These are phyloP conservation scores for Meiosimyza decipiens DNA, from an alignment of 2,888 invertebrate species.

Conservation along the genomic window DNA sequence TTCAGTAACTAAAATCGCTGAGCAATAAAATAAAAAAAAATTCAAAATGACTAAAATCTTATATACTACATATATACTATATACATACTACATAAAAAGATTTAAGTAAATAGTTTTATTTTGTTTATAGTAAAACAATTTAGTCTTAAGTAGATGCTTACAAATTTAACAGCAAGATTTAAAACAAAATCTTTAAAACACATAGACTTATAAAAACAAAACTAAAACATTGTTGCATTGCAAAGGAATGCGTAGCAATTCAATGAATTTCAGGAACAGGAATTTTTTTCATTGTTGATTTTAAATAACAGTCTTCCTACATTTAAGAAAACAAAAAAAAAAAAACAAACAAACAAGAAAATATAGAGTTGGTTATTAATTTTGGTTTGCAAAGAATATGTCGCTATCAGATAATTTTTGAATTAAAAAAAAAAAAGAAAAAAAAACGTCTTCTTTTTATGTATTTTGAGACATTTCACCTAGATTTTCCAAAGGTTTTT, in stretches of 20 bases:
- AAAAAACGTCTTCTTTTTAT: too few species aligned
- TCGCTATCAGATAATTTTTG: too few species aligned
- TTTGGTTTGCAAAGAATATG: background rate
- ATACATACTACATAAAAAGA: conserved; percentile 38
- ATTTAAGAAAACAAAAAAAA: background rate
- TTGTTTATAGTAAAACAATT: conserved; percentile 33
- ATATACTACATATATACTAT: conserved; percentile 42
- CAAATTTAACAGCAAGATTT: conserved; percentile 19
- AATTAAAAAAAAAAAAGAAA: too few species aligned
- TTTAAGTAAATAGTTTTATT: conserved; percentile 29
- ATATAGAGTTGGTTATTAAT: background rate
- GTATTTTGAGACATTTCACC: too few species aligned
- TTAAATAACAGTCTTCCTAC: too few species aligned
- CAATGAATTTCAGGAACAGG: background rate
- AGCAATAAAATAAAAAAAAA: conserved; percentile 37
- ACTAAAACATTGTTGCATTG: conserved; percentile 22
- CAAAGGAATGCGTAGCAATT: conserved; percentile 19
- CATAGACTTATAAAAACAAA: conserved; percentile 27
- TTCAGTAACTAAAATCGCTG: background rate
- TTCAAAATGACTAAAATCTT: conserved; percentile 30
- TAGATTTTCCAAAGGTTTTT: too few species aligned
- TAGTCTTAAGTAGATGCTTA: conserved; percentile 6
- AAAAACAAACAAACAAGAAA: background rate
- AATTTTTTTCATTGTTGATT: too few species aligned
- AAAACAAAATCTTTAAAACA: conserved; percentile 35